phyloP scores from a whole-genome alignment of 2,888 invertebrate species.

The Parnassius smintheus region DNA sequence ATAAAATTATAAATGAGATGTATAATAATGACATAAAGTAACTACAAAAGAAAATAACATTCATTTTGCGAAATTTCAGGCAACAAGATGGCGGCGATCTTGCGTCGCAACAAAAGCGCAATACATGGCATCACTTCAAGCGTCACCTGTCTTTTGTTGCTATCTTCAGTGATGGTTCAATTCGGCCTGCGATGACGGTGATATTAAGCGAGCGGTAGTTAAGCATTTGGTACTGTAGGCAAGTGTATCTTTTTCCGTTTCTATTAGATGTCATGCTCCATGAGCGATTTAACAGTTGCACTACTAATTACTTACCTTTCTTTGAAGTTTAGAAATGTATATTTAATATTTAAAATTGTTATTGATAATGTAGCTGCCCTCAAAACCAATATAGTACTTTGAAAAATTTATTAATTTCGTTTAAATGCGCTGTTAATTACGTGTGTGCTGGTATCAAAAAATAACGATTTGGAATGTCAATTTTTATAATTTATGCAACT shows the following conservation, averaged over 20 bases:
- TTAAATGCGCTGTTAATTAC: too few relatives aligned
- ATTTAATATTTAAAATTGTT: too few relatives aligned
- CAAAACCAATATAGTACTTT: too few relatives aligned
- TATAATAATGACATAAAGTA: not conserved
- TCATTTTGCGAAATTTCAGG: slow-evolving; percentile 49
- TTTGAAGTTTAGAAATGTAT: too few relatives aligned
- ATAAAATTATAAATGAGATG: too few relatives aligned
- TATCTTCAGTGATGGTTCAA: slow-evolving; percentile 62
- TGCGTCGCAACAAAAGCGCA: slow-evolving; percentile 74
- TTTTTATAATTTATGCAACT: too few relatives aligned
- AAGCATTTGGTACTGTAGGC: slow-evolving; percentile 24
- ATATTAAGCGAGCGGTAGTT: slow-evolving; percentile 35
- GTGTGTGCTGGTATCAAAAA: too few relatives aligned
- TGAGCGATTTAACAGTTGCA: too few relatives aligned
- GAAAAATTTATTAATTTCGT: too few relatives aligned
- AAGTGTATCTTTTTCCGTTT: slow-evolving; percentile 4
- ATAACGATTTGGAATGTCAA: too few relatives aligned
- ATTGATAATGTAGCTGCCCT: too few relatives aligned
- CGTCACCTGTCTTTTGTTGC: slow-evolving; percentile 62
- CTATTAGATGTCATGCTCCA: not conserved
- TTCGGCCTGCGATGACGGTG: slow-evolving; percentile 72
- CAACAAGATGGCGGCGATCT: slow-evolving; percentile 77
- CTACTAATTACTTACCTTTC: too few relatives aligned
- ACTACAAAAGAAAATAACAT: not conserved
- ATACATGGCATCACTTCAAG: slow-evolving; percentile 74